phyloP scores from a whole-genome alignment of 2,113 vertebrate species.

The Lepisosteus oculatus region DNA sequence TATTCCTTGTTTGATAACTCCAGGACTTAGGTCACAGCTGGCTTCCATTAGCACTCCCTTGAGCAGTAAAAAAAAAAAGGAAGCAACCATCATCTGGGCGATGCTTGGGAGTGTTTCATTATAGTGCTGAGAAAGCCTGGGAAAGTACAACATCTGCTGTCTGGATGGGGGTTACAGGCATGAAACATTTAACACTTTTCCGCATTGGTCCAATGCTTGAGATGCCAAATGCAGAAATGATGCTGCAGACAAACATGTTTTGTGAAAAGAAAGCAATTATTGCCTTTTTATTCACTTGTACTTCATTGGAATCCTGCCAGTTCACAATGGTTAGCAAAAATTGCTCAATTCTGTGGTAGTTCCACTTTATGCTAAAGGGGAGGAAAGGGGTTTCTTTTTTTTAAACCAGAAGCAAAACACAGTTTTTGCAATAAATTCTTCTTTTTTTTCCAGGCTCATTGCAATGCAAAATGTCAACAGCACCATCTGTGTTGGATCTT shows the following conservation, averaged over 20 bases:
- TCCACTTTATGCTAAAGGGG: neutral
- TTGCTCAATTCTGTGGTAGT: neutral
- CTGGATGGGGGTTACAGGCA: conserved; percentile 14
- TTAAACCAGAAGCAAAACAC: neutral
- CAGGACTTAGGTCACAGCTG: conserved; percentile 39
- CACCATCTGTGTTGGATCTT: conserved; percentile 68
- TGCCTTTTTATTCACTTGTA: neutral
- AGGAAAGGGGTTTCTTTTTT: neutral
- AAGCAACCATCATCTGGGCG: conserved; percentile 27
- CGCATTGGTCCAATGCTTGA: neutral
- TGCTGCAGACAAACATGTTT: neutral
- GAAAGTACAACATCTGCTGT: conserved; percentile 29
- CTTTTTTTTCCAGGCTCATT: conserved; percentile 61
- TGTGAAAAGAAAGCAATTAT: neutral
- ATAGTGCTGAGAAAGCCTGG: conserved; percentile 21
- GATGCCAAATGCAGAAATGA: conserved; percentile 11
- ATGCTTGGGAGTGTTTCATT: conserved; percentile 10
- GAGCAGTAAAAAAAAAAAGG: conserved; percentile 34
- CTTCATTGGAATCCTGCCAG: neutral
- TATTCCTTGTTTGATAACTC: conserved; percentile 38
- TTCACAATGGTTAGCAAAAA: neutral
- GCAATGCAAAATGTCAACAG: conserved; percentile 67
- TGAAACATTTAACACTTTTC: conserved; percentile 4
- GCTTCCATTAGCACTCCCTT: conserved; percentile 48
- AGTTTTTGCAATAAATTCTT: neutral